phyloP scores from a whole-genome alignment of 2,888 invertebrate genomes.

The Unio pictorum region DNA sequence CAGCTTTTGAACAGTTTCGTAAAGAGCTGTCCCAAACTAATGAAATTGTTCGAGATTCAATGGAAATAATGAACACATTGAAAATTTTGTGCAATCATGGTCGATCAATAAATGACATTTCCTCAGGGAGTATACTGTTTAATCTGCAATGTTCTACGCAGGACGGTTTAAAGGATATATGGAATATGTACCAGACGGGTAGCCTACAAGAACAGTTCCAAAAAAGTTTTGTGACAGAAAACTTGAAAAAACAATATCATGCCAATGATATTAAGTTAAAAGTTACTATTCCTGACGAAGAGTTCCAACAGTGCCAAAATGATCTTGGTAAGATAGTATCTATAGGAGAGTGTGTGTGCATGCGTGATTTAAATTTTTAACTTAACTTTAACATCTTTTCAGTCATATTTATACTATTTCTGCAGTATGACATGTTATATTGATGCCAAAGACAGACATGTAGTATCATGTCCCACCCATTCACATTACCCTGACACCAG shows the following conservation, averaged over 20 bases:
- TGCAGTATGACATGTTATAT: too few species aligned
- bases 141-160: slow-evolving; percentile 28
- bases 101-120: slow-evolving; percentile 32
- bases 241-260: slow-evolving; percentile 21
- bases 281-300: slow-evolving; percentile 36
- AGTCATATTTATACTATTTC: too few species aligned
- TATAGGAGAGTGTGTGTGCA: not conserved
- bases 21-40: slow-evolving; percentile 50
- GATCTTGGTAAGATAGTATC: slow-evolving; percentile 37
- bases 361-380: too few species aligned
- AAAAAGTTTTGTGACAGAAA: slow-evolving; percentile 33
- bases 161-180: slow-evolving; percentile 28
- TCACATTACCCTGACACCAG: too few species aligned
- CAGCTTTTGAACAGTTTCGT: slow-evolving; percentile 50
- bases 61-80: slow-evolving; percentile 47
- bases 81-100: slow-evolving; percentile 52
- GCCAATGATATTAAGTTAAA: slow-evolving; percentile 29
- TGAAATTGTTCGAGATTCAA: slow-evolving; percentile 39
- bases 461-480: too few species aligned
- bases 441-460: too few species aligned
- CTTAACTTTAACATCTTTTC: too few species aligned
- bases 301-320: slow-evolving; percentile 35
- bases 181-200: slow-evolving; percentile 40
- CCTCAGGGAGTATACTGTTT: slow-evolving; percentile 42
- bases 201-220: slow-evolving; percentile 29